These are phyloP conservation scores for Theropithecus gelada DNA, from an alignment of 2,113 vertebrate genomes.

Conservation along the genomic window DNA sequence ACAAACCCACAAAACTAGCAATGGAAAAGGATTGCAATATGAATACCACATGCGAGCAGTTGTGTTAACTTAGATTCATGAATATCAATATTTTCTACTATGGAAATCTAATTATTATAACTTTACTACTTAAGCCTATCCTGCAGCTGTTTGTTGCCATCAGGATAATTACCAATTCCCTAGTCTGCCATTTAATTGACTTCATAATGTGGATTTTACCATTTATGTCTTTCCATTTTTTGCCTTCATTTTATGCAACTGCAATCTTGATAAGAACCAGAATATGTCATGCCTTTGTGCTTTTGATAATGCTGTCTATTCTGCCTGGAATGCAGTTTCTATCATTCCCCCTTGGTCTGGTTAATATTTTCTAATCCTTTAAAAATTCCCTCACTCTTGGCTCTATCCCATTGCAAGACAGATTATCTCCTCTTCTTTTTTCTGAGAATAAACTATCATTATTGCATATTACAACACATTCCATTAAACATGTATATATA, in stretches of 20 bases:
- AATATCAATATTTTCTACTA: neutral
- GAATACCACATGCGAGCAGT: neutral
- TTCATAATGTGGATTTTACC: neutral
- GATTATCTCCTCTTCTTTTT: neutral
- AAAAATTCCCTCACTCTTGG: neutral
- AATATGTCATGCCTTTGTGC: neutral
- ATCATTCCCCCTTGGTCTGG: neutral
- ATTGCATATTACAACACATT: neutral
- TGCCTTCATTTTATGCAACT: neutral
- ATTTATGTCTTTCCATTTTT: neutral
- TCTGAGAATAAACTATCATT: neutral
- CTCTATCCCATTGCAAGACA: neutral
- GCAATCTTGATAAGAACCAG: neutral
- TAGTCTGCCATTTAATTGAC: neutral
- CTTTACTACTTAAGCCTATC: neutral
- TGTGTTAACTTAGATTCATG: neutral
- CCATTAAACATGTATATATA: neutral
- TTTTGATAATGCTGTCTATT: neutral
- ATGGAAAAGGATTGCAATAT: neutral
- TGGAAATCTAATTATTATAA: neutral
- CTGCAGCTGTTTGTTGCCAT: neutral
- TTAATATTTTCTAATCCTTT: slow-evolving; percentile 37
- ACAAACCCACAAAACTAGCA: neutral
- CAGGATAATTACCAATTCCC: neutral
- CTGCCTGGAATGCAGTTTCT: neutral